phyloP scores from a whole-genome alignment of 2,797 vertebrate genomes.

The Siniperca undulata region DNA sequence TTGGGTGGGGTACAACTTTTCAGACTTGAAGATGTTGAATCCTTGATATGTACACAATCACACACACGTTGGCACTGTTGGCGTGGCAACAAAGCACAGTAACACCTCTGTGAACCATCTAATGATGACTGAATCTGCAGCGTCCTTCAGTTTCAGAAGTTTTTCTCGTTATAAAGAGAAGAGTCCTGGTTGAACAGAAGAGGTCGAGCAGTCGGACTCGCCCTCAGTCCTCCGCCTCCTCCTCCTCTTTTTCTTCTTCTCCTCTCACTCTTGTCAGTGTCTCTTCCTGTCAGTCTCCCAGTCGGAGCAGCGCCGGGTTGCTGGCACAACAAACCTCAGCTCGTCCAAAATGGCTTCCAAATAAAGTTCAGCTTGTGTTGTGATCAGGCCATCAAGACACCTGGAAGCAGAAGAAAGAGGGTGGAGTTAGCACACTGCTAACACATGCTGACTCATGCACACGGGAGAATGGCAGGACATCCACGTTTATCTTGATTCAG shows the following conservation, averaged over 20 bases:
- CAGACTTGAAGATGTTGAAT: neutral
- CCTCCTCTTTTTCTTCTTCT: constrained; percentile 15
- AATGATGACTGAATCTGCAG: constrained; percentile 43
- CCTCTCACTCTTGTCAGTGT: constrained; percentile 39
- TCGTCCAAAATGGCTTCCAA: constrained; percentile 78
- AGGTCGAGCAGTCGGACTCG: neutral
- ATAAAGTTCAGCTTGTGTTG: constrained; percentile 83
- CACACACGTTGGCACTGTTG: constrained; percentile 74
- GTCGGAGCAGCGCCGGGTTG: constrained; percentile 22
- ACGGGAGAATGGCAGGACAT: neutral
- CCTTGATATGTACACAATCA: constrained; percentile 36
- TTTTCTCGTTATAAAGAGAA: constrained; percentile 9
- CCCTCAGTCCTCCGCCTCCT: constrained; percentile 6
- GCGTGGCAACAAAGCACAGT: constrained; percentile 73
- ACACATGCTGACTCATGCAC: neutral
- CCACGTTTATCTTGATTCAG: neutral
- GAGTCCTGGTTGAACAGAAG: constrained; percentile 44
- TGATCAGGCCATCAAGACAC: constrained; percentile 87
- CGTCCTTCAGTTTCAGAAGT: constrained; percentile 1
- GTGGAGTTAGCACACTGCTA: neutral
- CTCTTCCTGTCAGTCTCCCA: constrained; percentile 48
- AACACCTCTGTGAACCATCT: constrained; percentile 37
- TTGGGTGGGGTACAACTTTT: neutral
- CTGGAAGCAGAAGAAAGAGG: constrained; percentile 58
- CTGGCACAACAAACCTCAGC: constrained; percentile 59